A percentile compares a stretch with the other conserved stretches of the same genome.
These are phyloP conservation scores for Hippocampus comes DNA, from an alignment of 2,113 vertebrate species.

Conservation along the genomic window DNA sequence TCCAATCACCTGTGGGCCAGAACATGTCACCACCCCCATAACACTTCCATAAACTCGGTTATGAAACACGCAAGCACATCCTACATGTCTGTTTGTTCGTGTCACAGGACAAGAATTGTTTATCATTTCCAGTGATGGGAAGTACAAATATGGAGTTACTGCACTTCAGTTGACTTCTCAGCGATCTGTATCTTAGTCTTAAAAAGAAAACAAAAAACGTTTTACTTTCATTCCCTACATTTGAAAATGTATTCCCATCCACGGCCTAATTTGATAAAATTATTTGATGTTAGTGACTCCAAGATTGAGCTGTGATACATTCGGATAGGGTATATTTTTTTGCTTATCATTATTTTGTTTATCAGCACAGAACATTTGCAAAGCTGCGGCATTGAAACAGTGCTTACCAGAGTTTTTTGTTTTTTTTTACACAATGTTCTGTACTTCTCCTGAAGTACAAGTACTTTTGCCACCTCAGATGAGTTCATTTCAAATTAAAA, in stretches of 20 bases:
- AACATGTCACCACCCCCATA: conserved; percentile 8
- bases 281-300: no score
- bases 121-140: no score
- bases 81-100: neutral
- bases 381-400: neutral
- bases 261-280: no score
- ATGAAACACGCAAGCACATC: neutral
- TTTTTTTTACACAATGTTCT: neutral
- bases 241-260: no score
- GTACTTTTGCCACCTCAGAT: neutral
- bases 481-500: neutral
- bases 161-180: no score
- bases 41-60: conserved; percentile 16
- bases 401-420: neutral
- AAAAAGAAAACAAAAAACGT: no score
- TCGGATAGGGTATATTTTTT: no score
- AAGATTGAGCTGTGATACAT: no score
- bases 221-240: no score
- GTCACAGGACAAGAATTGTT: no score
- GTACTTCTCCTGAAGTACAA: neutral
- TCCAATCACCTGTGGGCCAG: conserved; percentile 8
- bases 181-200: no score
- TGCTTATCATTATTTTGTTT: neutral
- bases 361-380: neutral
- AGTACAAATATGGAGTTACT: neutral